Base-by-base conservation (phyloP, 30 jellyfish, hydroid and myxozoan genomes). In the Mastigias papua region DNA sequence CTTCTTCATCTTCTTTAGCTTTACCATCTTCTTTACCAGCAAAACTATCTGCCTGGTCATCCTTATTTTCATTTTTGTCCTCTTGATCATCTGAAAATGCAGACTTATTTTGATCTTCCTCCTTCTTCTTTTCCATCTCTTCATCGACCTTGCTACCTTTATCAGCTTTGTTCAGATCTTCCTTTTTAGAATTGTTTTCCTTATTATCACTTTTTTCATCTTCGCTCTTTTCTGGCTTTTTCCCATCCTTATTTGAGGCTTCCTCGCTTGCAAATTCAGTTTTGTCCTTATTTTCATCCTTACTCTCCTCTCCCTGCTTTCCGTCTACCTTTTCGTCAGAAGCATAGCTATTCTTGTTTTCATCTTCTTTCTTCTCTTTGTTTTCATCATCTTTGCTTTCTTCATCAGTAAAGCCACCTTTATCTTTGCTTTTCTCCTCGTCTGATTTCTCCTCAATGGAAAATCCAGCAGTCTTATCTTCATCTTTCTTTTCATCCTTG, bases 401-500 rank as follows among this genome's bases (percentile, higher is more conserved):
- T 21, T 76, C 69, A 1, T 34, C 82, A 22, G 42, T 67, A 21
- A 25, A 29, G 33, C 19, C 30, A 28, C 63, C 92, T 29, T 35
- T 70, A 27, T 46, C 50, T 6, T 65, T 81, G 9, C 89, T 50
- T 20, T 34, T 34, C 25, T 69, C 54, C 20, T 32, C 54, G 17
- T 80, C 80, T 30, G 69, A 48, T 22, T 54, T 29, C 28, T 73
- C 72, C 21, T 77, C 92, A 1, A 25, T 29, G 4, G 69, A 23
- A 21, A 25, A 62, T 80, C 31, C 90, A n/a, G 21, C 76, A 5
- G 61, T 64, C 37, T 61, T 74, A 64, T 64, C 93, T 10, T 69
- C 71, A 13, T 67, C 31, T 26, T 84, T 89, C 51, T 33, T 83
- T 33, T 71, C 77, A 32, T 48, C 95, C 26, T 28, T 37, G 22